Base-by-base conservation (phyloP, 2,888 invertebrate species). In the Neoaliturus tenellus region DNA sequence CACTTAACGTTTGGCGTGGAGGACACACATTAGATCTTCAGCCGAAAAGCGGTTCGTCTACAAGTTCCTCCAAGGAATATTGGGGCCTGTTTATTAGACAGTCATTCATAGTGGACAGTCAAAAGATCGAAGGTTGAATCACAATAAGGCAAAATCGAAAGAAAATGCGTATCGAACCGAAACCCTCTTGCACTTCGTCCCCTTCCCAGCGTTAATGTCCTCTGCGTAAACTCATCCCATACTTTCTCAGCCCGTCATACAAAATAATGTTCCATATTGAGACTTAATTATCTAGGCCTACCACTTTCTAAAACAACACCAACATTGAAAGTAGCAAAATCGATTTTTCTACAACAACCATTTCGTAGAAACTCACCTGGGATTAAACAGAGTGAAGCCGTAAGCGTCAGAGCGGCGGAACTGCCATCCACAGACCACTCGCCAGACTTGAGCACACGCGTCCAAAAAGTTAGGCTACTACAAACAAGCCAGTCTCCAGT, bases 321-420 rank as follows among this genome's bases (percentile, higher is more conserved):
- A n/a, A n/a, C n/a, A n/a, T n/a, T n/a, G n/a, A n/a, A n/a, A n/a
- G n/a, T n/a, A n/a, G n/a, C n/a, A n/a, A n/a, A n/a, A n/a, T n/a
- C n/a, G n/a, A n/a, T n/a, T n/a, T 41, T 41, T 41, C 41, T 41
- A 41, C 41, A 41, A 41, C 6, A 41, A 41, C n/a, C n/a, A n/a
- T n/a, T 41, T 31, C 6, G 39, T n/a, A n/a, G 12, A 35, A 51
- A 33, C 82, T 55, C 20, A 82, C 82, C 82, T 82, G 71, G 82
- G 39, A 39, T 82, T 71, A 35, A 73, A 82, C 82, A 82, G 82
- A 82, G 23, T 82, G 82, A 55, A 82, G 82, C 82, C 55, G 71
- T 81, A 8, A 3, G 20, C 69, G 23, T 78, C 78, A 55, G 55
- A 55, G 51, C 78, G 51, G 33, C 78, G 33, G 31, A 62, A 62